Base-by-base conservation (phyloP, 2,797 vertebrate genomes). In the Notolabrus celidotus region DNA sequence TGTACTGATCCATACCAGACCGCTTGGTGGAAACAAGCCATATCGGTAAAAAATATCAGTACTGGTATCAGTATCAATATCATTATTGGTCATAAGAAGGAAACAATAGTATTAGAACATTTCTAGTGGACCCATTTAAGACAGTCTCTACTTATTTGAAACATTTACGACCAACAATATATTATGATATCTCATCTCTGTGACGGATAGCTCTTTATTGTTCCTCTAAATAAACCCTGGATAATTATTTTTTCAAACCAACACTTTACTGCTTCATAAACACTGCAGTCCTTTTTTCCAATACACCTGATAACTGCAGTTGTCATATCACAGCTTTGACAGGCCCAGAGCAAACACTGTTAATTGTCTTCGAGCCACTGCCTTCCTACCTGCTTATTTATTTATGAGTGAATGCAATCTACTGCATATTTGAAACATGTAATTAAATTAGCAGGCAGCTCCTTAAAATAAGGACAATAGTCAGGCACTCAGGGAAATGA, bases 341-440 rank as follows among this genome's bases (percentile, higher is more conserved):
- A 65, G 62, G 43, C 19, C 17, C 4, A 69, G 69, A 61, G 72
- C 80, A 89, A 89, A 87, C 63, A 79, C 9, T 63, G 58, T 78
- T 86, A 80, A 90, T 86, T 88, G 53, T 74, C 82, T 89, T 67
- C 50, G 68, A 82, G 79, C 33, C 22, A 49, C 58, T 61, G 74
- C 80, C 82, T 88, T 86, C 89, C 84, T 86, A 53, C 49, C 56
- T 67, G 38, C 36, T 84, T 83, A 78, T 86, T 87, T 86, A 89
- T 90, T 88, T 73, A 84, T 75, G 38, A 61, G 57, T 54, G 29
- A 50, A 61, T n/a, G 43, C 67, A 61, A 84, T 83, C 79, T 66
- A 27, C 67, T 78, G 65, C 79, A 77, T 87, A 86, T 89, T 89
- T 79, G 39, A 89, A 82, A 80, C 52, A 69, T 81, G 64, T 71